A percentile compares a stretch with the other conserved stretches of the same genome.
These are phyloP conservation scores for Microchrysa polita DNA, from an alignment of 2,888 invertebrate genomes.

Conservation along the genomic window DNA sequence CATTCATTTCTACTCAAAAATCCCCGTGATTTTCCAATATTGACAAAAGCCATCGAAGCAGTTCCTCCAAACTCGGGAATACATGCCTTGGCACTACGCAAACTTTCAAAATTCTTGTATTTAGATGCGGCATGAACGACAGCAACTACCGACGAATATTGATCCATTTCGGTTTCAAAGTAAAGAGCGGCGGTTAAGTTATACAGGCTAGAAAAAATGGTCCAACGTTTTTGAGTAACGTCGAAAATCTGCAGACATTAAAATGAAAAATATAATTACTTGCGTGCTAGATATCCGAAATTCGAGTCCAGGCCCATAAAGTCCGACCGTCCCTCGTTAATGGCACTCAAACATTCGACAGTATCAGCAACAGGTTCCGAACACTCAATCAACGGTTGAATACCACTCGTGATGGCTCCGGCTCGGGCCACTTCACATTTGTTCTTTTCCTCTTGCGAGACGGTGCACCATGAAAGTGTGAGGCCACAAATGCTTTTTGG, in stretches of 20 bases:
- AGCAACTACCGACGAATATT: conserved; percentile 67
- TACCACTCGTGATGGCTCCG: conserved; percentile 68
- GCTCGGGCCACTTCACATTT: conserved; percentile 72
- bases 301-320: conserved; percentile 71
- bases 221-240: not conserved
- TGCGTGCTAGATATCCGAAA: conserved; percentile 71
- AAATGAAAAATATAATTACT: conserved; percentile 65
- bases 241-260: not conserved
- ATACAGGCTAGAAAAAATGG: conserved; percentile 65
- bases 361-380: conserved; percentile 65
- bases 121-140: conserved; percentile 65
- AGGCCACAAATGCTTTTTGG: conserved; percentile 47
- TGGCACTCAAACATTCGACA: conserved; percentile 68
- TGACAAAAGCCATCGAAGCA: conserved; percentile 73
- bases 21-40: conserved; percentile 66
- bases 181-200: conserved; percentile 68
- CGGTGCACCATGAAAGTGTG: conserved; percentile 71
- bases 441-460: conserved; percentile 65
- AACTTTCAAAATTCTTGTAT: conserved; percentile 67
- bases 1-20: conserved; percentile 66
- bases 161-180: conserved; percentile 67
- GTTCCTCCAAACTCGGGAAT: conserved; percentile 74
- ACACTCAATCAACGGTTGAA: conserved; percentile 68
- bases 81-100: conserved; percentile 69
- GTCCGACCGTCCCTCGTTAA: conserved; percentile 67